phyloP scores from a whole-genome alignment of 2,113 vertebrate species.

The Myotis davidii region DNA sequence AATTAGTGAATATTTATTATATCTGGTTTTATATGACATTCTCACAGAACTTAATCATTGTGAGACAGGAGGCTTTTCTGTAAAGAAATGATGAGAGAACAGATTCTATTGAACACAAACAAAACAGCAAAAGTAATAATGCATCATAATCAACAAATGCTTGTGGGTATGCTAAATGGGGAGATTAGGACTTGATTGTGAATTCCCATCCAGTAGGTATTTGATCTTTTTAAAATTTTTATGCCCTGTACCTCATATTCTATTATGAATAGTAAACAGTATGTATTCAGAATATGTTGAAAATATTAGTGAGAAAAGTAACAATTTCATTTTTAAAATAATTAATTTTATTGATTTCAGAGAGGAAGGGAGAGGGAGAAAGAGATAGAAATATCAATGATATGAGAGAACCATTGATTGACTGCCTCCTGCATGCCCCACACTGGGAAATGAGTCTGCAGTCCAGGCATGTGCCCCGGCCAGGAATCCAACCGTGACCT shows the following conservation, averaged over 20 bases:
- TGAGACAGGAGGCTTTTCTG: background rate
- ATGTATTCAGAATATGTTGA: background rate
- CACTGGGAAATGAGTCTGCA: no score
- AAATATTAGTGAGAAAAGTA: conserved; percentile 51
- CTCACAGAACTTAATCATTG: background rate
- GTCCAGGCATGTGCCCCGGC: no score
- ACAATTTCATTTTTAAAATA: background rate
- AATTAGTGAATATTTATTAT: background rate
- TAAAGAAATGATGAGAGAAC: background rate
- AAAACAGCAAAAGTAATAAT: conserved; percentile 22
- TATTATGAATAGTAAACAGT: background rate
- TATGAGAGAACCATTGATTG: no score
- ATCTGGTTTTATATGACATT: background rate
- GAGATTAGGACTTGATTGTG: background rate
- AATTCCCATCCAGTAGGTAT: background rate
- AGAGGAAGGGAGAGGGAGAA: no score
- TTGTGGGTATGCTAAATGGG: background rate
- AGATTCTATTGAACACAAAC: background rate
- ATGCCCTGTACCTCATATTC: background rate
- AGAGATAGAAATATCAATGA: no score
- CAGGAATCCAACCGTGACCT: no score
- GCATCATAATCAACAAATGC: background rate
- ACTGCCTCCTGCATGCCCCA: no score
- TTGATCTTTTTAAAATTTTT: background rate
- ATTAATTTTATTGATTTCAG: background rate